These are phyloP conservation scores for Dysmachus trigonus DNA, from an alignment of 2,888 invertebrate genomes.

Conservation along the genomic window DNA sequence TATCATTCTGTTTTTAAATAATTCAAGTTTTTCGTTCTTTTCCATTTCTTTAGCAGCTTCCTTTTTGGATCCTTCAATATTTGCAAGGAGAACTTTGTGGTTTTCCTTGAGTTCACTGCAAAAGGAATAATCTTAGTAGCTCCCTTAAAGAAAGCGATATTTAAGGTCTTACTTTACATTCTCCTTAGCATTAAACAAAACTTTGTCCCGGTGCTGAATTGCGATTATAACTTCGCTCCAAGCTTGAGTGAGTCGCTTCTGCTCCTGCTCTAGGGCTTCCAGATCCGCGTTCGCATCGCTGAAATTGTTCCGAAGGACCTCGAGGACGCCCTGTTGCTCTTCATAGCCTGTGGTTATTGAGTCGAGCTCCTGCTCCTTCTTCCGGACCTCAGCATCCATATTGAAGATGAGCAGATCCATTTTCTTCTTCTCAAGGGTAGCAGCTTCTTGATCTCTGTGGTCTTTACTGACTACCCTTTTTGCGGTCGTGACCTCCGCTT, in stretches of 20 bases:
- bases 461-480: conserved; percentile 62
- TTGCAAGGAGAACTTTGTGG: conserved; percentile 67
- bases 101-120: conserved; percentile 69
- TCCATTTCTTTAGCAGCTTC: conserved; percentile 73
- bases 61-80: conserved; percentile 75
- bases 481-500: conserved; percentile 60
- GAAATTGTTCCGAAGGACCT: conserved; percentile 68
- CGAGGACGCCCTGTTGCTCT: conserved; percentile 73
- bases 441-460: conserved; percentile 60
- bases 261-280: conserved; percentile 75
- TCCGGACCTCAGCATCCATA: conserved; percentile 75
- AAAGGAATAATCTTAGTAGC: conserved; percentile 39
- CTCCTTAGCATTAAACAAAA: conserved; percentile 70
- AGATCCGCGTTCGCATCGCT: conserved; percentile 78
- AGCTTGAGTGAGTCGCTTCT: conserved; percentile 73
- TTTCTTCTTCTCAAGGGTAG: conserved; percentile 61
- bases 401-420: conserved; percentile 74
- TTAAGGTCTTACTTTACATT: conserved; percentile 68
- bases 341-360: conserved; percentile 72
- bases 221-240: conserved; percentile 80
- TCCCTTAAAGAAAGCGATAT: neutral
- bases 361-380: conserved; percentile 73
- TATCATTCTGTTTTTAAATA: conserved; percentile 69
- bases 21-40: conserved; percentile 71
- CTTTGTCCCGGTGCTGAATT: conserved; percentile 75